Conservation (phyloP, 2,113 vertebrate species). For the Pontoporia blainvillei region DNA sequence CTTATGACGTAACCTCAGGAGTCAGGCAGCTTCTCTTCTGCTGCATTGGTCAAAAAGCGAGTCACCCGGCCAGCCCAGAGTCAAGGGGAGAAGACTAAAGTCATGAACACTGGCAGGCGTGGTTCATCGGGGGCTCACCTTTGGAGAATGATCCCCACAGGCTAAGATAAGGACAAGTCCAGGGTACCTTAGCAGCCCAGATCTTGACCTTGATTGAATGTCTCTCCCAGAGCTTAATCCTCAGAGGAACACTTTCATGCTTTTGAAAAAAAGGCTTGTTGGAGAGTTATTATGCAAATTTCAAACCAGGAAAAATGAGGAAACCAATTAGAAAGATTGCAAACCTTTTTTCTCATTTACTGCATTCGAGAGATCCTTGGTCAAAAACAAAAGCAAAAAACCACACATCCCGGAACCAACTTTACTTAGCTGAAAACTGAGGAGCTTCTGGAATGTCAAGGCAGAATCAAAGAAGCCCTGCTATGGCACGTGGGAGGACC, state of each 20-base stretch:
- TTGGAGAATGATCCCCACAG: neutral
- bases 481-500: too few species aligned
- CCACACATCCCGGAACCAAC: neutral
- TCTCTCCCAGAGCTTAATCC: neutral
- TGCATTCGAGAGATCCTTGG: neutral
- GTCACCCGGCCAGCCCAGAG: neutral
- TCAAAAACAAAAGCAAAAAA: neutral
- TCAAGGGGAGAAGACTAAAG: neutral
- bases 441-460: neutral
- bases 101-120: neutral
- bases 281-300: neutral
- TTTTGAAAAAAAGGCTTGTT: neutral
- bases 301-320: neutral
- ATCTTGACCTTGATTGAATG: neutral
- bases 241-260: neutral
- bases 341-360: neutral
- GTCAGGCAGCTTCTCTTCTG: neutral
- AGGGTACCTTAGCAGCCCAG: neutral
- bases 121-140: neutral
- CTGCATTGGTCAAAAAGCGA: neutral
- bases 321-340: neutral
- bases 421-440: neutral
- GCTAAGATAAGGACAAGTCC: neutral
- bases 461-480: neutral
- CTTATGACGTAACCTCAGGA: neutral